Evolutionary conservation across 2,113 vertebrate genomes (phyloP).

Genomic region (Chionis minor): DNA sequence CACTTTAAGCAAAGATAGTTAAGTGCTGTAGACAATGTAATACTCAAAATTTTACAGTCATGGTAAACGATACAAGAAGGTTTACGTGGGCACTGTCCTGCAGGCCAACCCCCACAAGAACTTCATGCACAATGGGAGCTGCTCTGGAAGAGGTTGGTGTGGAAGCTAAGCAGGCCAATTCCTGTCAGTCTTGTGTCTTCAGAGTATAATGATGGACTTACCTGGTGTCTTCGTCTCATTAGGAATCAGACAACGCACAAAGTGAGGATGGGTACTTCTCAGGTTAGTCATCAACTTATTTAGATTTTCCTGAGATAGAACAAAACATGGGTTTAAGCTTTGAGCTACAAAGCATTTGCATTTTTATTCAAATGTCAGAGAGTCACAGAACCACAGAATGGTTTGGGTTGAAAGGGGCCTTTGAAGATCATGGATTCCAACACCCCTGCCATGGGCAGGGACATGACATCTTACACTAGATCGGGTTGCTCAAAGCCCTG

Average conservation of each 20-base stretch:
- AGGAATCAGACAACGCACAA: constrained; percentile 87
- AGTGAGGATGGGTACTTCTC: constrained; percentile 86
- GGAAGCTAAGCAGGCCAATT: background rate
- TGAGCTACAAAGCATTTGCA: background rate
- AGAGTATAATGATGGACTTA: background rate
- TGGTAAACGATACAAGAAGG: background rate
- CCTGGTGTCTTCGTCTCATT: constrained; percentile 89
- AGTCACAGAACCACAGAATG: background rate
- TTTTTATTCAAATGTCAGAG: background rate
- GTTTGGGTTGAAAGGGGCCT: background rate
- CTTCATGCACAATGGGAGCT: background rate
- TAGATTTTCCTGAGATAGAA: constrained; percentile 84
- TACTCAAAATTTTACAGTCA: background rate
- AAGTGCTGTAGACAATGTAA: background rate
- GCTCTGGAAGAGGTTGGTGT: background rate
- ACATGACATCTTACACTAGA: background rate
- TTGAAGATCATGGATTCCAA: background rate
- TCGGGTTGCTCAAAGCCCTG: background rate
- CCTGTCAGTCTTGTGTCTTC: background rate
- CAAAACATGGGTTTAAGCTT: background rate
- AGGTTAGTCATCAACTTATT: constrained; percentile 94
- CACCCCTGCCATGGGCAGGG: background rate
- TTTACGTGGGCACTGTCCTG: background rate
- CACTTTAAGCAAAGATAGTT: background rate
- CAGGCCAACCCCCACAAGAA: background rate